These are phyloP conservation scores for Thysanoteuthis rhombus DNA, from an alignment of 2,888 invertebrate genomes.

Conservation along the genomic window DNA sequence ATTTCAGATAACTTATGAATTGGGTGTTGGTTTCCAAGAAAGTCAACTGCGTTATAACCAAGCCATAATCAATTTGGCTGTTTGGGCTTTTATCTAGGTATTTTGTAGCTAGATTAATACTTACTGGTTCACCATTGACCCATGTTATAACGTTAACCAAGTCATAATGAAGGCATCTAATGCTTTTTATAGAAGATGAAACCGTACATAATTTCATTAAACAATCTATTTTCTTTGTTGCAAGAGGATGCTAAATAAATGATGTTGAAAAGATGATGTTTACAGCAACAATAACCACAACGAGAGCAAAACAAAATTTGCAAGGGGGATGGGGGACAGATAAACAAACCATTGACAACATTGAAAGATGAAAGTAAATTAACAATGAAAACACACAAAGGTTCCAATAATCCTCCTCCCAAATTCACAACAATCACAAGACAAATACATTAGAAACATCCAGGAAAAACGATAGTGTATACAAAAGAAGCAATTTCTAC, in stretches of 20 bases:
- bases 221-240: too few relatives aligned
- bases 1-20: background rate
- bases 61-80: too few relatives aligned
- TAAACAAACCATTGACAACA: background rate
- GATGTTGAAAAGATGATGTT: too few relatives aligned
- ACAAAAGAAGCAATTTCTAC: background rate
- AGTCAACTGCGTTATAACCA: too few relatives aligned
- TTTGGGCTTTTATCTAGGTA: too few relatives aligned
- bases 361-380: background rate
- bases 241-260: too few relatives aligned
- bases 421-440: background rate
- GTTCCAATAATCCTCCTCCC: background rate
- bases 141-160: too few relatives aligned
- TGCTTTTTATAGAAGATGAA: background rate
- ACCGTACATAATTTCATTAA: too few relatives aligned
- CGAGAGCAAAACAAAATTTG: background rate
- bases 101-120: too few relatives aligned
- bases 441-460: background rate
- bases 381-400: background rate
- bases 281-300: background rate
- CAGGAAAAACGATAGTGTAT: background rate
- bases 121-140: too few relatives aligned
- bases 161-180: too few relatives aligned
- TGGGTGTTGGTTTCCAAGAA: too few relatives aligned
- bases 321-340: background rate